Evolutionary conservation across 64 coral and sea anemone genomes (phyloP).

Genomic region (Actinia tenebrosa): DNA sequence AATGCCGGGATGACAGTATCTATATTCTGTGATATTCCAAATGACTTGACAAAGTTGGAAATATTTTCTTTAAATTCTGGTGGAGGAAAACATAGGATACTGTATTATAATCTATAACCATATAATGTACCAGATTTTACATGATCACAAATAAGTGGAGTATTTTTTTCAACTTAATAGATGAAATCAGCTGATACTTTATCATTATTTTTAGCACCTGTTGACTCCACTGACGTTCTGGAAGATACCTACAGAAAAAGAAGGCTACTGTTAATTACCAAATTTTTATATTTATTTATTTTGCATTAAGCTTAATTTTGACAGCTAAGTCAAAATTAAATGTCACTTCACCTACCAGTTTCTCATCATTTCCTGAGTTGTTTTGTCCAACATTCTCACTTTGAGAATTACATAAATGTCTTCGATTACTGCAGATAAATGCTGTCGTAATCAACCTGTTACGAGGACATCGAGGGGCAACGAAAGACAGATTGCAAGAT

Average conservation of each 20-base stretch:
- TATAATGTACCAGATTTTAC: background rate
- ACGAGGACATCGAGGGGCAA: background rate
- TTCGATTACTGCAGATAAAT: background rate
- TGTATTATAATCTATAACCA: no score
- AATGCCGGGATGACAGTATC: constrained; percentile 63
- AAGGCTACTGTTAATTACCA: background rate
- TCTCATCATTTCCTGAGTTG: background rate
- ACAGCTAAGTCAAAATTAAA: background rate
- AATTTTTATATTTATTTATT: background rate
- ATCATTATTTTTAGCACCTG: background rate
- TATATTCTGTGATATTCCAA: constrained; percentile 28
- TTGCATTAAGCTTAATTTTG: background rate
- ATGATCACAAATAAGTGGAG: background rate
- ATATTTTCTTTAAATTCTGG: constrained; percentile 31
- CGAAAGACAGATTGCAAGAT: background rate
- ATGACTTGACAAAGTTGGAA: constrained; percentile 21
- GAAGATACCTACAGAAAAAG: background rate
- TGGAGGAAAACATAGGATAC: background rate
- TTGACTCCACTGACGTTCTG: background rate
- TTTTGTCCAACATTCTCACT: background rate
- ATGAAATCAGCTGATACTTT: background rate
- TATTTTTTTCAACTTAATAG: background rate
- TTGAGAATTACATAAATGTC: background rate
- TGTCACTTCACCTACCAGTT: background rate
- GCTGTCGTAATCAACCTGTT: background rate